Evolutionary conservation across 2,113 vertebrate genomes (phyloP), one percentile per base, ranked within the genome.

Genomic region (Dasyprocta punctata): DNA sequence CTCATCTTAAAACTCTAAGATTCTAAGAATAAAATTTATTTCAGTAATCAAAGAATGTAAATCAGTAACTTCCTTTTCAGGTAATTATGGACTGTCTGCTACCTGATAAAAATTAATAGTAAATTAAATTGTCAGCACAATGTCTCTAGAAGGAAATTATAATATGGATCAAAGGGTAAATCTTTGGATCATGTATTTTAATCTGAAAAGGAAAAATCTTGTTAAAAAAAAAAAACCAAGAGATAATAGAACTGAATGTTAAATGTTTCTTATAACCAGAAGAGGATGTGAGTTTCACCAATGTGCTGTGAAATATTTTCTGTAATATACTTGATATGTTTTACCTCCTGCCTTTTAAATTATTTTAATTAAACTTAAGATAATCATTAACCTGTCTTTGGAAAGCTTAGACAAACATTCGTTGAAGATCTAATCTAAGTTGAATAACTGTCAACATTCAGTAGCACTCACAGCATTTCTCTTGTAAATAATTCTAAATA

Each of bases 401-500:
- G 73, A 84, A 95, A 82, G 33, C 33, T 73, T 95, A 75, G 67
- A 87, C 71, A 88, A 92, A 69, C 65, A 10, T 97, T 91, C 16
- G n/a, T 22, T 92, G 44, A 20, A 78, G n/a, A 94, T 20, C 16
- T 86, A 83, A 89, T 78, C 78, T 47, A 89, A 36, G 11, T 86
- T 89, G 65, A 90, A 83, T 52, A 75, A 89, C 60, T 67, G 20
- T 92, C 44, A 81, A 93, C 69, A 65, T 56, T 7, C 2, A 36
- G 26, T 47, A 81, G 19, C 17, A 60, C 17, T 82, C 49, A 86
- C 12, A 71, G 6, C 7, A 44, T 84, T 96, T 92, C 30, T 95
- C 69, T 90, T 94, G 7, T 58, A 98, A 98, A 90, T 81, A 77
- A 30, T 75, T 20, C 41, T 69, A 93, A 90, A 69, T 95, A 75